These are phyloP conservation scores for Caenorhabditis sinica DNA, from an alignment of 2,888 invertebrate genomes.

Conservation along the genomic window DNA sequence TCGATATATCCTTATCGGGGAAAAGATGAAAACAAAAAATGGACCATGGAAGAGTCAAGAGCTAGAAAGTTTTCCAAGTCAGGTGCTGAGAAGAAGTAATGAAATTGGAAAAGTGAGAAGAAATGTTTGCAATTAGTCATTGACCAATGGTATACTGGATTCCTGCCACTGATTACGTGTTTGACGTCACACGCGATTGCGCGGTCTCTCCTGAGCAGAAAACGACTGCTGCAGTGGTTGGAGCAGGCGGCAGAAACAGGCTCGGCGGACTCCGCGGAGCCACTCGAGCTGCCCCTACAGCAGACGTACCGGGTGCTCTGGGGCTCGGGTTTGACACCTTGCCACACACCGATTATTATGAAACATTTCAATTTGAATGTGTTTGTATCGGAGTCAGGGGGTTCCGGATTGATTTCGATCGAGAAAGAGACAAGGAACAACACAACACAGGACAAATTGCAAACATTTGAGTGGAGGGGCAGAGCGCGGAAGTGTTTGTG, in stretches of 20 bases:
- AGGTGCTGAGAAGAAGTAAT: constrained; percentile 10
- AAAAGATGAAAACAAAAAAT: constrained; percentile 24
- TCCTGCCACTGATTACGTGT: constrained; percentile 52
- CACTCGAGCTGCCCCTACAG: constrained; percentile 46
- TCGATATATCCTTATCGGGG: constrained; percentile 41
- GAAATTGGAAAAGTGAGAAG: constrained; percentile 35
- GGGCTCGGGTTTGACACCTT: constrained; percentile 61
- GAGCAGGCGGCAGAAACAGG: constrained; percentile 49
- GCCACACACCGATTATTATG: constrained; percentile 64
- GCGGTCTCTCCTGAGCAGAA: constrained; percentile 27
- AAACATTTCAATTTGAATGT: constrained; percentile 51
- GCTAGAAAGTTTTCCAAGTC: neutral
- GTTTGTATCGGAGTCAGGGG: neutral
- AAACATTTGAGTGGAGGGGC: constrained; percentile 34
- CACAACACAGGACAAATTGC: constrained; percentile 26
- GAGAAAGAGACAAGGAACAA: constrained; percentile 12
- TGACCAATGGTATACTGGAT: constrained; percentile 30
- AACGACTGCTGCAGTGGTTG: constrained; percentile 49
- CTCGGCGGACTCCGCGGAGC: constrained; percentile 48
- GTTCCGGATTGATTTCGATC: constrained; percentile 51
- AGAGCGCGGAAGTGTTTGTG: constrained; percentile 34
- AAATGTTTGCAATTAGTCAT: constrained; percentile 59
- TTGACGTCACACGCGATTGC: constrained; percentile 58
- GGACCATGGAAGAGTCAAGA: neutral
- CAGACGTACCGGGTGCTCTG: constrained; percentile 44